Evolutionary conservation across 2,888 invertebrate genomes (phyloP).

Genomic region (Seira ritae): DNA sequence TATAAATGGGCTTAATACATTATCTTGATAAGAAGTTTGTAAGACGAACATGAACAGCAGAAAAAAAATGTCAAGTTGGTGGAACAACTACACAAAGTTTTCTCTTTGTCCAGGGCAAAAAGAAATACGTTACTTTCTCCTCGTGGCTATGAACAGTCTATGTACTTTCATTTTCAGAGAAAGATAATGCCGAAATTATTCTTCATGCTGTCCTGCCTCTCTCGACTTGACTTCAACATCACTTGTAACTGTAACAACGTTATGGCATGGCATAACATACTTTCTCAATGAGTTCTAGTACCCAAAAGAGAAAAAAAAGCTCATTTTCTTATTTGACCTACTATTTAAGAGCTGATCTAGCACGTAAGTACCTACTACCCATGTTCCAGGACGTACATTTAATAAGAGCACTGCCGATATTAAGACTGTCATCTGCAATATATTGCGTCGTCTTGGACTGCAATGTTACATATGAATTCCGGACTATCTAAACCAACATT

Average conservation of each 20-base stretch:
- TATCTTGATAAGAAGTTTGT: slow-evolving; percentile 46
- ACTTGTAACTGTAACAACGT: slow-evolving; percentile 36
- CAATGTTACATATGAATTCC: too few relatives aligned
- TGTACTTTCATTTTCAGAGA: neutral
- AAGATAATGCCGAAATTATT: neutral
- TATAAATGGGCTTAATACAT: slow-evolving; percentile 59
- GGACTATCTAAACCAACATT: slow-evolving; percentile 1
- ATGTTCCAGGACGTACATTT: neutral
- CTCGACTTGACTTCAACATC: neutral
- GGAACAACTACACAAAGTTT: neutral
- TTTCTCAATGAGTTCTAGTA: slow-evolving; percentile 19
- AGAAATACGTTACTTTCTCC: neutral
- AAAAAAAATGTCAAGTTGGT: slow-evolving; percentile 48
- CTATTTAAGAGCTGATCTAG: slow-evolving; percentile 2
- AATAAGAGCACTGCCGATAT: too few relatives aligned
- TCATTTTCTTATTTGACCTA: slow-evolving; percentile 20
- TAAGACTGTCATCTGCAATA: too few relatives aligned
- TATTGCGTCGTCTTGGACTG: too few relatives aligned
- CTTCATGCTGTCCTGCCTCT: slow-evolving; percentile 15
- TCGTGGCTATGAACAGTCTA: slow-evolving; percentile 5
- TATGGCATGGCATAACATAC: slow-evolving; percentile 51
- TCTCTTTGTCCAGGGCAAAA: neutral
- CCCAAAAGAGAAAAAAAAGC: slow-evolving; percentile 4
- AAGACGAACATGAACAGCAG: slow-evolving; percentile 20
- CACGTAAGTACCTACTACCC: neutral